Evolutionary conservation across 2,113 vertebrate genomes (phyloP).

Genomic region (Romanogobio albipinnatus): DNA sequence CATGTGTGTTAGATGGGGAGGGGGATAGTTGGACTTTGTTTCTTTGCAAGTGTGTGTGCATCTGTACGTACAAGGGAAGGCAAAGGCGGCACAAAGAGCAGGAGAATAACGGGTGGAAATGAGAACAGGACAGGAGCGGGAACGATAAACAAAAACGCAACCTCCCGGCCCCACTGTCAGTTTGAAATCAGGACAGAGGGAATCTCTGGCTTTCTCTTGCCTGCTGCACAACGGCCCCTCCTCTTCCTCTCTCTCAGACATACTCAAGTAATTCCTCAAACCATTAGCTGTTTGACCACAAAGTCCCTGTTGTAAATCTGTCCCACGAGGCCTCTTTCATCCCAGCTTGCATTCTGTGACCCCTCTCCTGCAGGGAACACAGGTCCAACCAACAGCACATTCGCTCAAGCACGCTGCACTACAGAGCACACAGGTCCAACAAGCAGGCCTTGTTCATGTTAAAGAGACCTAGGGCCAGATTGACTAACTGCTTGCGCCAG

Average conservation of each 20-base stretch:
- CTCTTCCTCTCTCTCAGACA: slow-evolving; percentile 36
- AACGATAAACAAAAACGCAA: slow-evolving; percentile 13
- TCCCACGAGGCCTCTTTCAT: slow-evolving; percentile 55
- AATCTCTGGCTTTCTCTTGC: not conserved
- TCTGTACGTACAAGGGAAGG: slow-evolving; percentile 51
- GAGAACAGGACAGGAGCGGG: slow-evolving; percentile 23
- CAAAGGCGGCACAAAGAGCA: slow-evolving; percentile 46
- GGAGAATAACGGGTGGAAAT: slow-evolving; percentile 5
- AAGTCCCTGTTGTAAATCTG: slow-evolving; percentile 53
- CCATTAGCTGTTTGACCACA: slow-evolving; percentile 60
- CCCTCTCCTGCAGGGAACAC: slow-evolving; percentile 28
- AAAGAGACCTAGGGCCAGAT: not conserved
- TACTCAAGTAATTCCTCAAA: slow-evolving; percentile 45
- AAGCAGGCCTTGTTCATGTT: not conserved
- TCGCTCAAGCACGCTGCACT: not conserved
- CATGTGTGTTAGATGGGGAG: slow-evolving; percentile 64
- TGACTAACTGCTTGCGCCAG: too few species aligned
- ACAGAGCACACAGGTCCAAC: slow-evolving; percentile 9
- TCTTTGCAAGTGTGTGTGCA: slow-evolving; percentile 17
- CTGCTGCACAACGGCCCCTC: not conserved
- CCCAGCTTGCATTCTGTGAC: slow-evolving; percentile 33
- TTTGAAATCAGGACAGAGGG: slow-evolving; percentile 57
- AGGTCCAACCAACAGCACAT: slow-evolving; percentile 28
- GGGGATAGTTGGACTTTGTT: slow-evolving; percentile 43
- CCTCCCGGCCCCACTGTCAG: not conserved